Percentiles rank a stretch among this genome's conserved stretches.
phyloP scores from a whole-genome alignment of 1,140 invertebrate genomes.

The Papilio dardanus region DNA sequence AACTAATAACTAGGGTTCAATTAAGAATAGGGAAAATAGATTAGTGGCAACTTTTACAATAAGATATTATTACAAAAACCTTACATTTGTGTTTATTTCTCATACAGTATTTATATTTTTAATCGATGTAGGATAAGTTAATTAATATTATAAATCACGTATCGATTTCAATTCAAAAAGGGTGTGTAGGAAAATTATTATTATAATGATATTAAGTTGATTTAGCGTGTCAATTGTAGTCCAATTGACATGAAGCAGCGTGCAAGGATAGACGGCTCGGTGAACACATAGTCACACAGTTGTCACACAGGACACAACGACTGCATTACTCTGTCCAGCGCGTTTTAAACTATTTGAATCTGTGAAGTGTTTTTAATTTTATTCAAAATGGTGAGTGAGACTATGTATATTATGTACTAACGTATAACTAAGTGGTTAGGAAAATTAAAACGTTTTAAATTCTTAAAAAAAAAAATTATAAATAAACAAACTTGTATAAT shows the following conservation, averaged over 20 bases:
- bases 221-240: slow-evolving; percentile 50
- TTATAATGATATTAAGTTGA: slow-evolving; percentile 38
- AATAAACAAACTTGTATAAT: not conserved
- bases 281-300: slow-evolving; percentile 29
- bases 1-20: too few species aligned
- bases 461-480: too few species aligned
- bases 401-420: not conserved
- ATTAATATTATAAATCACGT: not conserved
- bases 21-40: too few species aligned
- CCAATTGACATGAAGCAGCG: slow-evolving; percentile 47
- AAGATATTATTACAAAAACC: too few species aligned
- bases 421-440: not conserved
- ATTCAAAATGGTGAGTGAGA: slow-evolving; percentile 4
- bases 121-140: too few species aligned
- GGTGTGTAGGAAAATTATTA: slow-evolving; percentile 39
- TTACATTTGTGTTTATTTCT: too few species aligned
- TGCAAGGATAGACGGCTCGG: slow-evolving; percentile 38
- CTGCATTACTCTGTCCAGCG: slow-evolving; percentile 2
- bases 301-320: slow-evolving; percentile 3
- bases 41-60: too few species aligned
- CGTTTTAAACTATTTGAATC: not conserved
- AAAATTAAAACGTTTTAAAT: too few species aligned
- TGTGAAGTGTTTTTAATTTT: not conserved
- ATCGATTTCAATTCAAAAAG: slow-evolving; percentile 13
- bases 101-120: too few species aligned